These are phyloP conservation scores for Centropus bengalensis DNA, from an alignment of 2,113 vertebrate species.

Conservation along the genomic window DNA sequence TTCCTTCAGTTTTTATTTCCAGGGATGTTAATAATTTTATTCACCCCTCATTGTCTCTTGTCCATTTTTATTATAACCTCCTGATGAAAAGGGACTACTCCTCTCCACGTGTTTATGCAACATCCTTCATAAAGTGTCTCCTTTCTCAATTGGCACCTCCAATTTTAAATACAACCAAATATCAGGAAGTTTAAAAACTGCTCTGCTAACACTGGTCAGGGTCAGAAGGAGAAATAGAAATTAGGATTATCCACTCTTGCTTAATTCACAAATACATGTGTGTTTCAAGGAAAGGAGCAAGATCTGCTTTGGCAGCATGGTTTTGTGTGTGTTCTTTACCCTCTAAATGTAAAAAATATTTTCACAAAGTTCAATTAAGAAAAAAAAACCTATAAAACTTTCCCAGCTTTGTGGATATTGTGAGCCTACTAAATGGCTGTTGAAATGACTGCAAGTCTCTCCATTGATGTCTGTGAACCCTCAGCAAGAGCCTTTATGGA, in stretches of 20 bases:
- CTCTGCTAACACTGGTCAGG: slow-evolving; percentile 1
- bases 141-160: slow-evolving; percentile 21
- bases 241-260: slow-evolving; percentile 14
- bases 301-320: neutral
- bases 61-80: neutral
- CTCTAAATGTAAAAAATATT: neutral
- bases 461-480: neutral
- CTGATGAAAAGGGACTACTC: neutral
- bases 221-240: slow-evolving; percentile 45
- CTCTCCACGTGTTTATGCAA: neutral
- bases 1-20: neutral
- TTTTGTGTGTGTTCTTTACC: neutral
- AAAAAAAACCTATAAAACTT: neutral
- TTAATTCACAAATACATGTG: neutral
- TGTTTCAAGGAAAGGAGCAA: neutral
- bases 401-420: neutral
- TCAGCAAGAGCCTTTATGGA: neutral
- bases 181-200: slow-evolving; percentile 41
- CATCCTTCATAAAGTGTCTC: neutral
- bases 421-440: neutral
- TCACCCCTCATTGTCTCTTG: neutral
- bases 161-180: neutral
- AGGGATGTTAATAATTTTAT: neutral
- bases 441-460: neutral
- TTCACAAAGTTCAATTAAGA: neutral